A percentile compares a stretch with the other conserved stretches of the same genome.
Evolutionary conservation across 2,888 invertebrate genomes (phyloP).

Genomic region (Pollenia amentaria): DNA sequence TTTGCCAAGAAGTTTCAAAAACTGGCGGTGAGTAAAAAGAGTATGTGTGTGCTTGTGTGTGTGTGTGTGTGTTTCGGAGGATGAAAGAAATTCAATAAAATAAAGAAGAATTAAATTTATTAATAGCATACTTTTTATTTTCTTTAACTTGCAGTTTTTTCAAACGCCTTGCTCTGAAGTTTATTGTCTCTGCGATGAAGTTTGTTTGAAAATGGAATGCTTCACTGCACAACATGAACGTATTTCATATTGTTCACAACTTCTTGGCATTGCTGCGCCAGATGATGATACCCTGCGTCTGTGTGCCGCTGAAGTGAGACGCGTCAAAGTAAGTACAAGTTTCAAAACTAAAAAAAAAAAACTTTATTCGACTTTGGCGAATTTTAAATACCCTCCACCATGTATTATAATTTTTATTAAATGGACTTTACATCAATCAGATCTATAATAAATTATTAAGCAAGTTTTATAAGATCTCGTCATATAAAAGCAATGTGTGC

Average conservation of each 20-base stretch:
- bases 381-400: too few relatives aligned
- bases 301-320: constrained; percentile 91
- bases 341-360: too few relatives aligned
- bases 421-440: too few relatives aligned
- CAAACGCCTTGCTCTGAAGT: constrained; percentile 88
- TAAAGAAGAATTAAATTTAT: constrained; percentile 16
- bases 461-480: too few relatives aligned
- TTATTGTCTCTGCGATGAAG: constrained; percentile 89
- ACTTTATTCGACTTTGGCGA: too few relatives aligned
- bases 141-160: constrained; percentile 85
- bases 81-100: constrained; percentile 6
- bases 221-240: constrained; percentile 89
- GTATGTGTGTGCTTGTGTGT: neutral
- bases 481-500: too few relatives aligned
- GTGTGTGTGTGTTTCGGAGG: neutral
- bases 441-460: too few relatives aligned
- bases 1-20: constrained; percentile 90
- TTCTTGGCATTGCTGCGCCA: constrained; percentile 94
- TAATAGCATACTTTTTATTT: neutral
- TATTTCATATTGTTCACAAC: constrained; percentile 90
- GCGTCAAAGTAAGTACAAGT: constrained; percentile 87
- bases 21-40: constrained; percentile 77
- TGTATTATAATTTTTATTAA: too few relatives aligned
- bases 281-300: constrained; percentile 92
- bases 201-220: constrained; percentile 87